Evolutionary conservation across 2,113 vertebrate species (phyloP), one percentile per base, ranked within the genome.

Genomic region (Laterallus jamaicensis): DNA sequence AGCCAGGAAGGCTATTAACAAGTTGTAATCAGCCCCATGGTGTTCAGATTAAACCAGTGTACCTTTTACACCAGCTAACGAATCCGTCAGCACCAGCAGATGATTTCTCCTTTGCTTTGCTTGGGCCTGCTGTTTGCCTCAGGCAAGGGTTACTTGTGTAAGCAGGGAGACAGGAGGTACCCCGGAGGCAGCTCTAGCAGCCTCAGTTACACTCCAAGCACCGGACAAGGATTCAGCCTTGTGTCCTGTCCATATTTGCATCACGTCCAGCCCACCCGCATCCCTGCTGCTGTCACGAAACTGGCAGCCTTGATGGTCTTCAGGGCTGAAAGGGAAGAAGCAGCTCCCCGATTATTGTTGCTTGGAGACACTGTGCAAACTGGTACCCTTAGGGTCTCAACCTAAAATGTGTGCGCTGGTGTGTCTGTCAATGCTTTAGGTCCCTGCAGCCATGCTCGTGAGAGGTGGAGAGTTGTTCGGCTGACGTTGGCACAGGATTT

Each of bases 51-150:
- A 92, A 96, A 88, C 67, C 67, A 29, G 13, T 42, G 31, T 19
- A 76, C 66, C 64, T 21, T 95, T 89, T 92, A 77, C 49, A 91
- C 67, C 82, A 82, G 40, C 82, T 93, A 94, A 94, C 78, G 91
- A 94, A 95, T 95, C 94, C 64, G 82, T 94, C 90, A 91, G 79
- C 87, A 63, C 79, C 14, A 10, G 47, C 0, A 0, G 87, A 95
- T 93, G 70, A 94, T 95, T 95, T 90, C 90, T 90, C 2, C 47
- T 63, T 91, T 91, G 85, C 82, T 90, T 86, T 96, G 95, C 87
- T 92, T 20, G 56, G 90, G 88, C 95, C 94, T 95, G 93, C 81
- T 85, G 18, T 31, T 39, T 73, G 90, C 94, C 88, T 80, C 71
- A 16, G 88, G 93, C 75, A 39, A 87, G 55, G 1, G 0, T 70